A percentile compares a stretch with the other conserved stretches of the same genome.
Conservation (phyloP, 2,888 invertebrate genomes). For the Pherbina coryleti region DNA sequence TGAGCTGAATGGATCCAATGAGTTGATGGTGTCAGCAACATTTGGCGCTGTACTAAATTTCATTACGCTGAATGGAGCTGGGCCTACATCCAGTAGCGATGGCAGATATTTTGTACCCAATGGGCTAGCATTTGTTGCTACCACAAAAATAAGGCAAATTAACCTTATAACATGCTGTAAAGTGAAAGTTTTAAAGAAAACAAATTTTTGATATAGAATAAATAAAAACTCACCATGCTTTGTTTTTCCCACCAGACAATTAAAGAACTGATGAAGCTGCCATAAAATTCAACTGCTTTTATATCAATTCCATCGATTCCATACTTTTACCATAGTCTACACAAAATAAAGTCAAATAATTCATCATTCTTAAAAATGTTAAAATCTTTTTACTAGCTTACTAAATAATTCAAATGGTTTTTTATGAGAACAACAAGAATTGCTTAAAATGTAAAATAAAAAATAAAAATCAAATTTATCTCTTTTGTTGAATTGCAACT, state of each 20-base stretch:
- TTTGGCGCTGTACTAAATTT: background rate
- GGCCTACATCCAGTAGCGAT: constrained; percentile 44
- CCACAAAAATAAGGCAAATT: constrained; percentile 48
- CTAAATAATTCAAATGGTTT: no score
- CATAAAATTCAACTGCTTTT: constrained; percentile 42
- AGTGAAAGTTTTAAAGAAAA: background rate
- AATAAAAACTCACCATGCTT: constrained; percentile 36
- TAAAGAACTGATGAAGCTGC: constrained; percentile 41
- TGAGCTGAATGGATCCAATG: background rate
- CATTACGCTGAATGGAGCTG: constrained; percentile 40
- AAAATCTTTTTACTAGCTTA: no score
- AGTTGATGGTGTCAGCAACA: background rate
- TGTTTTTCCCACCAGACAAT: constrained; percentile 22
- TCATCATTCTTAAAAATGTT: no score
- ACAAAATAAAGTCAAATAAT: no score
- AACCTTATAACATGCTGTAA: constrained; percentile 42
- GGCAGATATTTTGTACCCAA: constrained; percentile 54
- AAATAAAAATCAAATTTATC: no score
- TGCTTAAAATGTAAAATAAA: no score
- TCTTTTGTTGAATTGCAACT: no score
- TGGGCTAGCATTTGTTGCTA: constrained; percentile 43
- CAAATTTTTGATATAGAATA: background rate
- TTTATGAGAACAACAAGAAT: no score
- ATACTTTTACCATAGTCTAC: no score
- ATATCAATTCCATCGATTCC: constrained; percentile 36